A percentile compares a stretch with the other conserved stretches of the same genome.
phyloP scores from a whole-genome alignment of 1,140 invertebrate genomes.

The Heterodera schachtii region DNA sequence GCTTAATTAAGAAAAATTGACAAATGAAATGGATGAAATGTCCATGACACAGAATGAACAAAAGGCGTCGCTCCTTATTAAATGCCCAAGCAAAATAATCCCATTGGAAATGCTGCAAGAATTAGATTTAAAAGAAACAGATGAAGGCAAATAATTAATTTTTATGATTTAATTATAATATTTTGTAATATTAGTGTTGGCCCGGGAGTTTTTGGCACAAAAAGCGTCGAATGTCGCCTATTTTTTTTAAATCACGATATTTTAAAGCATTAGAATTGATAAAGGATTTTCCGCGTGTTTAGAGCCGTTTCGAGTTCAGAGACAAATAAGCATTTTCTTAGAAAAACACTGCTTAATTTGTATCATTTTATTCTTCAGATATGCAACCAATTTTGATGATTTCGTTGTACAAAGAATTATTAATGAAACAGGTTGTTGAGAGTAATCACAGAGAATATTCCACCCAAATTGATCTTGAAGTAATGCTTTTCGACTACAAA shows the following conservation, averaged over 20 bases:
- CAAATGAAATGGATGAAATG: too few relatives aligned
- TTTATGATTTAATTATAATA: too few relatives aligned
- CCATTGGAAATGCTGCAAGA: not conserved
- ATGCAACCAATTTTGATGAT: not conserved
- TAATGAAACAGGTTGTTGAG: not conserved
- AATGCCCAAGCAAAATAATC: not conserved
- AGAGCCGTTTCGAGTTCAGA: too few relatives aligned
- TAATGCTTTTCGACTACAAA: not conserved
- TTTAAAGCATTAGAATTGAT: too few relatives aligned
- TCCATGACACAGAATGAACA: not conserved
- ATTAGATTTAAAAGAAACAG: not conserved
- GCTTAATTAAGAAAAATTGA: too few relatives aligned
- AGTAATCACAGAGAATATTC: not conserved
- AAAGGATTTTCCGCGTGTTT: too few relatives aligned
- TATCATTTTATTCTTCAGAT: not conserved
- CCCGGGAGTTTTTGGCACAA: too few relatives aligned
- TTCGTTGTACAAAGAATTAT: not conserved
- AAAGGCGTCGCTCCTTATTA: not conserved
- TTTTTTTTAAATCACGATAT: too few relatives aligned
- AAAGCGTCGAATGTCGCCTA: too few relatives aligned
- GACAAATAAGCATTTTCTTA: not conserved
- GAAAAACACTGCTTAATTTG: not conserved
- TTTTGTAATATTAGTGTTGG: too few relatives aligned
- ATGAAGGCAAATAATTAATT: not conserved
- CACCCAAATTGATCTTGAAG: not conserved